A percentile compares a stretch with the other conserved stretches of the same genome.
These are phyloP conservation scores for Agrochola lota DNA, from an alignment of 2,888 invertebrate species.

Conservation along the genomic window DNA sequence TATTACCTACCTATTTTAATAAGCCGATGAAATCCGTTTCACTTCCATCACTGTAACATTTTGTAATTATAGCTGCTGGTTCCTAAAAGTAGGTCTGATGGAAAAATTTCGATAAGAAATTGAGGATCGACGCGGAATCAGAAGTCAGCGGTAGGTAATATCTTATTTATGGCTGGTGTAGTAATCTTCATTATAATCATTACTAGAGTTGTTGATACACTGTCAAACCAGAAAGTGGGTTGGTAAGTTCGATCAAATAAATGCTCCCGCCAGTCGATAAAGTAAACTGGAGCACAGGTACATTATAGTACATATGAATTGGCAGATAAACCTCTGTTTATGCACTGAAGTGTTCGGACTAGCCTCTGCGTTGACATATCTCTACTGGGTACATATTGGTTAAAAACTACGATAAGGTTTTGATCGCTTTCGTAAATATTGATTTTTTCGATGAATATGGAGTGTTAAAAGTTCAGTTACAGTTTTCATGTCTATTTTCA, in stretches of 20 bases:
- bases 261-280: background rate
- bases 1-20: too few relatives aligned
- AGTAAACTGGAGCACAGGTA: background rate
- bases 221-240: background rate
- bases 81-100: background rate
- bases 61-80: too few relatives aligned
- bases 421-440: conserved; percentile 13
- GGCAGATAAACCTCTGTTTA: conserved; percentile 22
- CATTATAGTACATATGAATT: background rate
- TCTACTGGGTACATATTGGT: background rate
- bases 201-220: background rate
- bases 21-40: too few relatives aligned
- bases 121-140: too few relatives aligned
- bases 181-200: background rate
- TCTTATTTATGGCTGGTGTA: background rate
- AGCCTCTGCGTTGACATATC: background rate
- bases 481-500: background rate
- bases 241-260: background rate
- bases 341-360: conserved; percentile 5
- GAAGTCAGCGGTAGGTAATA: too few relatives aligned
- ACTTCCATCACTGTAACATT: background rate
- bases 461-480: background rate
- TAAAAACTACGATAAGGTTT: conserved; percentile 17
- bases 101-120: background rate
- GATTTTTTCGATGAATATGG: background rate